A percentile compares a stretch with the other conserved stretches of the same genome.
Evolutionary conservation across 2,113 vertebrate genomes (phyloP).

Genomic region (Charadrius vociferus): DNA sequence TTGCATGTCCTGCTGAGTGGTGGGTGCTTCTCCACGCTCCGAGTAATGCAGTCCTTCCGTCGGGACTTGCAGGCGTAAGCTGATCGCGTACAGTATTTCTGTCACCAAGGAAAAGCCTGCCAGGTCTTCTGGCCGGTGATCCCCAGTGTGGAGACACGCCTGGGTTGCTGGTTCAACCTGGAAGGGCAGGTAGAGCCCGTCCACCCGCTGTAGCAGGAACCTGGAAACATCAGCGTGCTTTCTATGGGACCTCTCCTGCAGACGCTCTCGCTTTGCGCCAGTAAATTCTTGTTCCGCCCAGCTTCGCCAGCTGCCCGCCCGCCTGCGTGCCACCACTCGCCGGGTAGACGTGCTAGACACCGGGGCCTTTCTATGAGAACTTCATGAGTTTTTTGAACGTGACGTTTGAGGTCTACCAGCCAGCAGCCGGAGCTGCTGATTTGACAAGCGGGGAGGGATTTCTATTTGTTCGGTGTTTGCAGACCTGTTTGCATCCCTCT

Average conservation of each 20-base stretch:
- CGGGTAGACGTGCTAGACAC: rapidly evolving
- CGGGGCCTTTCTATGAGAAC: not conserved
- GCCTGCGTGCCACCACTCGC: rapidly evolving
- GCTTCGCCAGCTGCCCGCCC: not conserved
- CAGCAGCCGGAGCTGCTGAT: not conserved
- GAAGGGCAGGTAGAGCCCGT: not conserved
- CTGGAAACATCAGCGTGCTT: not conserved
- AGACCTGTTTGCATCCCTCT: not conserved
- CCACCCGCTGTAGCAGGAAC: not conserved
- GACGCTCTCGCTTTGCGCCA: not conserved
- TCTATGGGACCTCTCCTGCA: not conserved
- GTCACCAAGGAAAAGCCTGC: not conserved
- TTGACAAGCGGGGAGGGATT: not conserved
- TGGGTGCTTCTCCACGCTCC: not conserved
- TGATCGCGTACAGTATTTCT: not conserved
- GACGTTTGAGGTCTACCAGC: not conserved
- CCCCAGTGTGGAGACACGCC: not conserved
- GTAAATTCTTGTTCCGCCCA: not conserved
- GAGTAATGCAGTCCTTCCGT: too few species aligned
- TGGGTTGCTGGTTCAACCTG: not conserved
- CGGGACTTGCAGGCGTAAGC: not conserved
- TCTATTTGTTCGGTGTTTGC: not conserved
- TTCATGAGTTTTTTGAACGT: rapidly evolving
- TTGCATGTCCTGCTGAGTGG: conserved; percentile 31
- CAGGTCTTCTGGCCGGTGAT: not conserved